Evolutionary conservation across 2,888 invertebrate species (phyloP).

Genomic region (Orgyia antiqua): DNA sequence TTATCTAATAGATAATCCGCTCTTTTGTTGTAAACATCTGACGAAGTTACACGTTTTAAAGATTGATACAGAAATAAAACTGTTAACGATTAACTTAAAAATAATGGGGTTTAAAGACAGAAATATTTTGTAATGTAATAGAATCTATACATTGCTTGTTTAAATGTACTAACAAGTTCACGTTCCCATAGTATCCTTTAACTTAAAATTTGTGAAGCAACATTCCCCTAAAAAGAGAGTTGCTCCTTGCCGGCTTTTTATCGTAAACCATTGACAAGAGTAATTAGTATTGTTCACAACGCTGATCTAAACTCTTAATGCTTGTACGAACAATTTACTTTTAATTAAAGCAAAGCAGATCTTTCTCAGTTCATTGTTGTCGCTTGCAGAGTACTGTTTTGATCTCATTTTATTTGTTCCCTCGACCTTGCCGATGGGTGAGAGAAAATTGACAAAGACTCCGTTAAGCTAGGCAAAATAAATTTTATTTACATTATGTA

Average conservation of each 20-base stretch:
- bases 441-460: slow-evolving; percentile 32
- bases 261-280: slow-evolving; percentile 17
- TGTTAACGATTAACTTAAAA: too few relatives aligned
- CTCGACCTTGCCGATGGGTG: slow-evolving; percentile 25
- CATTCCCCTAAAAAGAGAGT: slow-evolving; percentile 5
- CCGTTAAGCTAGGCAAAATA: slow-evolving; percentile 11
- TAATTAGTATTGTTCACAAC: slow-evolving; percentile 25
- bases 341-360: slow-evolving; percentile 54
- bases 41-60: too few relatives aligned
- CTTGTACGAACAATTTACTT: slow-evolving; percentile 49
- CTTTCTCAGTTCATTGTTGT: slow-evolving; percentile 44
- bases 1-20: too few relatives aligned
- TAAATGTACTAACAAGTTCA: too few relatives aligned
- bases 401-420: slow-evolving; percentile 49
- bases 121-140: too few relatives aligned
- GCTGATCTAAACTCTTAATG: slow-evolving; percentile 27
- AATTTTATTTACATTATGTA: neutral
- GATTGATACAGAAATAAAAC: too few relatives aligned
- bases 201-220: too few relatives aligned
- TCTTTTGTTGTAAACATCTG: too few relatives aligned
- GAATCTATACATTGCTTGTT: too few relatives aligned
- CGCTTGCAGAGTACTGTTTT: slow-evolving; percentile 28
- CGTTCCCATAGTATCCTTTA: too few relatives aligned
- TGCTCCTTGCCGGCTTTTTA: slow-evolving; percentile 13
- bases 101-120: too few relatives aligned